Percentiles rank a stretch among this genome's conserved stretches.
These are phyloP conservation scores for Equus quagga DNA, from an alignment of 2,113 vertebrate species.

Conservation along the genomic window DNA sequence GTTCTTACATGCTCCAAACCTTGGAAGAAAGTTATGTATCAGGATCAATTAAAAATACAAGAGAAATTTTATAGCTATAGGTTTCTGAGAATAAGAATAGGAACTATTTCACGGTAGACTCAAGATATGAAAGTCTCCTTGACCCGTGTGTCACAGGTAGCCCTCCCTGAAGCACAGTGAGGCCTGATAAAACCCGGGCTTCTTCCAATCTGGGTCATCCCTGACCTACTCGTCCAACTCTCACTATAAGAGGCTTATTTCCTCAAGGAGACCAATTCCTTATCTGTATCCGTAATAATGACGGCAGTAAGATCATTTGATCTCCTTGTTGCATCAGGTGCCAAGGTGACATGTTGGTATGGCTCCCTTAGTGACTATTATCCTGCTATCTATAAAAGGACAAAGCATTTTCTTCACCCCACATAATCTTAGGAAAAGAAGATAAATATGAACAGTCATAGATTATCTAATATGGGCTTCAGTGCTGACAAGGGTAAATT, in stretches of 20 bases:
- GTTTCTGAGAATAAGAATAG: neutral
- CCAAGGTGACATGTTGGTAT: neutral
- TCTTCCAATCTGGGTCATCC: neutral
- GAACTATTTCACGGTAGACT: neutral
- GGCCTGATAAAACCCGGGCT: neutral
- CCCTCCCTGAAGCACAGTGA: neutral
- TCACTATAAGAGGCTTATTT: neutral
- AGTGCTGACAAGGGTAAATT: neutral
- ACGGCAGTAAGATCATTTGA: neutral
- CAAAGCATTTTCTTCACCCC: neutral
- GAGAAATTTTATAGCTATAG: neutral
- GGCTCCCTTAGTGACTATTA: neutral
- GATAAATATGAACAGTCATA: neutral
- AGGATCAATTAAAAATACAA: neutral
- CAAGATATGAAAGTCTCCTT: neutral
- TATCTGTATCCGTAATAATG: neutral
- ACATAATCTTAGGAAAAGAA: constrained; percentile 1
- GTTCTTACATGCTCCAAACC: neutral
- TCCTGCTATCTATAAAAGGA: neutral
- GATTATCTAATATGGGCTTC: neutral
- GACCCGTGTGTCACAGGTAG: neutral
- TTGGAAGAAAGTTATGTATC: neutral
- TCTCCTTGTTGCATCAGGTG: neutral
- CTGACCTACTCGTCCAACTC: neutral
- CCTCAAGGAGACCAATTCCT: neutral